Percentiles rank a stretch among this genome's conserved stretches.
phyloP scores from a whole-genome alignment of 2,888 invertebrate species.

The Hydrotaea cyrtoneurina region DNA sequence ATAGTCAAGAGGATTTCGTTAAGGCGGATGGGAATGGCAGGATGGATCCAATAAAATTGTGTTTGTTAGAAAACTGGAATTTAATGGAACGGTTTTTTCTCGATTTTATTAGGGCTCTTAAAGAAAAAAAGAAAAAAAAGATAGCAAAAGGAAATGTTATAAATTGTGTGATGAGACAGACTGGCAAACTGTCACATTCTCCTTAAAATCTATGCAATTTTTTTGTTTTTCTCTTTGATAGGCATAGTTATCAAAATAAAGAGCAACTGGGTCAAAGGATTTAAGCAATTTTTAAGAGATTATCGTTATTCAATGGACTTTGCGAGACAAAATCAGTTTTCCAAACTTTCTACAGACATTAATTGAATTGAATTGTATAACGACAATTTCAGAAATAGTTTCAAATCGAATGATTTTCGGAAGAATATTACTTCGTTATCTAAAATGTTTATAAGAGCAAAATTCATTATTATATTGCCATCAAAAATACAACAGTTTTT shows the following conservation, averaged over 20 bases:
- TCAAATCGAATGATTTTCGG: no score
- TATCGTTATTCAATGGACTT: no score
- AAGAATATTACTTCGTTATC: no score
- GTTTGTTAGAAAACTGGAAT: constrained; percentile 29
- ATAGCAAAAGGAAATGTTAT: neutral
- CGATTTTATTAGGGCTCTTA: constrained; percentile 22
- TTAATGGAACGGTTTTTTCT: constrained; percentile 37
- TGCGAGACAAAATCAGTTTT: no score
- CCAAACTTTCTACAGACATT: no score
- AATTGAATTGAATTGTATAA: no score
- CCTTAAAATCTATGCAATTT: neutral
- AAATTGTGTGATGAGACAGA: neutral
- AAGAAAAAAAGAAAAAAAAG: neutral
- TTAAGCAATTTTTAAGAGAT: neutral
- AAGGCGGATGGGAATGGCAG: neutral
- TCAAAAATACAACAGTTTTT: no score
- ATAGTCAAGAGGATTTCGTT: constrained; percentile 19
- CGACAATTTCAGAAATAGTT: no score
- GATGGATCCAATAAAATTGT: constrained; percentile 5
- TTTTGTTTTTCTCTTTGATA: neutral
- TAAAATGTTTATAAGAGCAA: no score
- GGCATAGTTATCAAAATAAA: neutral
- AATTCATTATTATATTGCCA: no score
- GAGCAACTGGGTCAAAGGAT: neutral
- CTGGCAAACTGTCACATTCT: neutral